These are phyloP conservation scores for Sesia bembeciformis DNA, from an alignment of 2,888 invertebrate species.

Conservation along the genomic window DNA sequence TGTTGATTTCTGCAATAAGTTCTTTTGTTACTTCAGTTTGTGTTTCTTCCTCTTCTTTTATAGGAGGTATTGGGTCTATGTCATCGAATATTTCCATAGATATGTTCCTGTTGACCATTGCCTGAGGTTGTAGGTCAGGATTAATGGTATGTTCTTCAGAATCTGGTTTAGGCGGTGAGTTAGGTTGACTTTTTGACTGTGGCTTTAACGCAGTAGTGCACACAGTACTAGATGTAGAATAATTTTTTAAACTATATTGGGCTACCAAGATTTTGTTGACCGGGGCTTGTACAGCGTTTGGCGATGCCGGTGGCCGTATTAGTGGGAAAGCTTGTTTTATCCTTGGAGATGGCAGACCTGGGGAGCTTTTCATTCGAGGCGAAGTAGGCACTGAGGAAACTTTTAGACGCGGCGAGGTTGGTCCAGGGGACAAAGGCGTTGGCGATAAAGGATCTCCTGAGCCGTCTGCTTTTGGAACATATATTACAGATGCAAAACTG, in stretches of 20 bases:
- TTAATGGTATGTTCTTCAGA: constrained; percentile 44
- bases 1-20: constrained; percentile 57
- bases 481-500: constrained; percentile 94
- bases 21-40: constrained; percentile 52
- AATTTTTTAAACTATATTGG: constrained; percentile 72
- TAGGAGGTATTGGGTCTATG: constrained; percentile 56
- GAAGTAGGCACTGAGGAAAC: constrained; percentile 85
- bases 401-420: constrained; percentile 76
- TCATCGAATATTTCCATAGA: constrained; percentile 55
- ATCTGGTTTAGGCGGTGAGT: constrained; percentile 64
- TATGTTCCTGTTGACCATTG: constrained; percentile 39
- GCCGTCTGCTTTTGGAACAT: constrained; percentile 87
- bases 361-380: constrained; percentile 81
- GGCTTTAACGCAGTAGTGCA: constrained; percentile 40
- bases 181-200: constrained; percentile 64
- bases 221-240: constrained; percentile 44
- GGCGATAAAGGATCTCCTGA: constrained; percentile 74
- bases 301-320: constrained; percentile 75
- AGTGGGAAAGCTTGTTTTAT: constrained; percentile 78
- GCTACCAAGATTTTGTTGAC: constrained; percentile 74
- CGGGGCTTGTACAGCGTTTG: constrained; percentile 69
- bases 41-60: constrained; percentile 56
- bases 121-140: constrained; percentile 33
- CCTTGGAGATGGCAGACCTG: constrained; percentile 78
- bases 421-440: constrained; percentile 75